Evolutionary conservation across 2,113 vertebrate genomes (phyloP).

Genomic region (Gracilinanus agilis): DNA sequence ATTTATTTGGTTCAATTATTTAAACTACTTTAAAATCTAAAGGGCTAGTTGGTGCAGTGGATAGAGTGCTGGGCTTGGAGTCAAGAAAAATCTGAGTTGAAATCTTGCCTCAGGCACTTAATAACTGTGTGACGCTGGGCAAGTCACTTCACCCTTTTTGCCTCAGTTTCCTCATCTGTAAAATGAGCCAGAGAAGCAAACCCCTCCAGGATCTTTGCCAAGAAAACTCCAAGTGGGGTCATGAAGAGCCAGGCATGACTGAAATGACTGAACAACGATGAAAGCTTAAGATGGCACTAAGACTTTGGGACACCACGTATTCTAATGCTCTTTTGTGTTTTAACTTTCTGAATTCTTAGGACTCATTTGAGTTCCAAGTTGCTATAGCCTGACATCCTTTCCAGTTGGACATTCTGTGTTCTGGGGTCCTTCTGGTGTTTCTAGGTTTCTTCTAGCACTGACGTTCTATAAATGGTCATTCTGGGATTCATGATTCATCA

Average conservation of each 20-base stretch:
- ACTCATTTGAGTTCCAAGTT: neutral
- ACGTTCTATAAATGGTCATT: neutral
- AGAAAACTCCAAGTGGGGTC: too few species aligned
- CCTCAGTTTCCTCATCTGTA: too few species aligned
- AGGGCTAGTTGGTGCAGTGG: too few species aligned
- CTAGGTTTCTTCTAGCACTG: neutral
- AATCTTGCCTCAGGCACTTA: too few species aligned
- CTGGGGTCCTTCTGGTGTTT: neutral
- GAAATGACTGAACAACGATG: too few species aligned
- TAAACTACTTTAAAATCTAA: neutral
- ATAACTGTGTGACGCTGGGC: too few species aligned
- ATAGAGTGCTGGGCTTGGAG: too few species aligned
- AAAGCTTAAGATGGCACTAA: neutral
- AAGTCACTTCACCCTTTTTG: too few species aligned
- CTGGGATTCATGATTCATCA: neutral
- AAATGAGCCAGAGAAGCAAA: too few species aligned
- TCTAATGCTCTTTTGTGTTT: neutral
- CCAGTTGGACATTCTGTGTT: neutral
- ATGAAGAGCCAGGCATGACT: too few species aligned
- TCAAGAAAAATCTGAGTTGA: too few species aligned
- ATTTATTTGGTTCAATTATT: neutral
- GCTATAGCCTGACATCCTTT: neutral
- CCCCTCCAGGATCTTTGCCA: too few species aligned
- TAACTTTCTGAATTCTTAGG: neutral
- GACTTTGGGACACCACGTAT: neutral